Evolutionary conservation across 2,113 vertebrate species (phyloP).

Genomic region (Limnothrissa miodon): DNA sequence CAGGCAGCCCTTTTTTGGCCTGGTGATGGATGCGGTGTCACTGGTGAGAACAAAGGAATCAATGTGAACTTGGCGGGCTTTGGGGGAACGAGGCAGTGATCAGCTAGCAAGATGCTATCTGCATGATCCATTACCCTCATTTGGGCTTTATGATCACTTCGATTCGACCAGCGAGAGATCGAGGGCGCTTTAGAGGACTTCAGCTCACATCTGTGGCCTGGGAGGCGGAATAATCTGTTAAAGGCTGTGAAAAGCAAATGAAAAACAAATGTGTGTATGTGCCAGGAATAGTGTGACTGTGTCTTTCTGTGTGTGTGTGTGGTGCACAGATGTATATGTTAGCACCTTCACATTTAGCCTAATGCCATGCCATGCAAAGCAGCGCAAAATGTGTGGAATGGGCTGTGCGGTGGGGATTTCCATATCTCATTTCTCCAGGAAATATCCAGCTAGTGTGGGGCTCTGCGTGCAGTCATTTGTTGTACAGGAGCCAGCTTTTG

Average conservation of each 20-base stretch:
- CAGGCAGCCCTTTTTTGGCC: conserved; percentile 14
- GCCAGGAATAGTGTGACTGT: not conserved
- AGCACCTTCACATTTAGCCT: not conserved
- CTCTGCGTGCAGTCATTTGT: conserved; percentile 27
- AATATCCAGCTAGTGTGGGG: conserved; percentile 5
- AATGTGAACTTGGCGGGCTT: conserved; percentile 49
- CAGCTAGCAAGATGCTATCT: conserved; percentile 59
- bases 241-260: not conserved
- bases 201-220: not conserved
- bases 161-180: not conserved
- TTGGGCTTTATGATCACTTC: conserved; percentile 46
- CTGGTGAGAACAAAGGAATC: conserved; percentile 51
- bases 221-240: not conserved
- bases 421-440: conserved; percentile 38
- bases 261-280: not conserved
- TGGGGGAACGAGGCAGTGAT: conserved; percentile 40
- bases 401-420: conserved; percentile 29
- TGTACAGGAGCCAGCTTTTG: conserved; percentile 21
- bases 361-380: conserved; percentile 12
- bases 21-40: conserved; percentile 59
- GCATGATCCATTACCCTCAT: conserved; percentile 53
- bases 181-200: conserved; percentile 12
- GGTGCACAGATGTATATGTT: not conserved
- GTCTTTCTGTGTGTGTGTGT: conserved; percentile 1
- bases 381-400: conserved; percentile 24